phyloP scores from a whole-genome alignment of 2,888 invertebrate genomes.

The Phytoseiulus persimilis region DNA sequence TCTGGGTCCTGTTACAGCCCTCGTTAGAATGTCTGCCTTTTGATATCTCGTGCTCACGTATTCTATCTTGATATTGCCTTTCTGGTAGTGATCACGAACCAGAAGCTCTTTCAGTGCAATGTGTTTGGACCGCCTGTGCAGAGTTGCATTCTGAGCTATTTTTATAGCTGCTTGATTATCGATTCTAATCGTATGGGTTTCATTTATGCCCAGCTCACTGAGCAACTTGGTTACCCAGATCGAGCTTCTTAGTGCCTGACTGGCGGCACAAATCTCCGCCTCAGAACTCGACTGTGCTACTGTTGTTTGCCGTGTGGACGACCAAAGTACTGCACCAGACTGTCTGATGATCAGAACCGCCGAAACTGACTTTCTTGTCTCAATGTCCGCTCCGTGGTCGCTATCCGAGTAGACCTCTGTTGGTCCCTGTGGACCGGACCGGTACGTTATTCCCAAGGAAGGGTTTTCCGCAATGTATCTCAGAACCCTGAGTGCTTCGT shows the following conservation, averaged over 20 bases:
- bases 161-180: neutral
- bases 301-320: neutral
- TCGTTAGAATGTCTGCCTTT: neutral
- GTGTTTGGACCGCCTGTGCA: neutral
- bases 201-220: neutral
- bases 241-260: neutral
- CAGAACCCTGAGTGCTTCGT: neutral
- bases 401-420: neutral
- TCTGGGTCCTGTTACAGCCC: neutral
- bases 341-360: neutral
- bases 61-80: neutral
- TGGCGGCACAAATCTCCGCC: neutral
- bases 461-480: neutral
- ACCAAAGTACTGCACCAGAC: neutral
- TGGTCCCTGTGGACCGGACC: neutral
- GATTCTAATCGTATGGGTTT: neutral
- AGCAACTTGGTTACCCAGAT: neutral
- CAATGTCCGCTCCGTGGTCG: neutral
- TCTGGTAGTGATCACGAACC: neutral
- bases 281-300: neutral
- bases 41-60: neutral
- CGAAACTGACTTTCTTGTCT: neutral
- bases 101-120: neutral
- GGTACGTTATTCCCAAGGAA: neutral
- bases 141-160: neutral